Evolutionary conservation across 1,140 invertebrate species (phyloP), one percentile per base, ranked within the genome.

Genomic region (Xylocopa sonorina): DNA sequence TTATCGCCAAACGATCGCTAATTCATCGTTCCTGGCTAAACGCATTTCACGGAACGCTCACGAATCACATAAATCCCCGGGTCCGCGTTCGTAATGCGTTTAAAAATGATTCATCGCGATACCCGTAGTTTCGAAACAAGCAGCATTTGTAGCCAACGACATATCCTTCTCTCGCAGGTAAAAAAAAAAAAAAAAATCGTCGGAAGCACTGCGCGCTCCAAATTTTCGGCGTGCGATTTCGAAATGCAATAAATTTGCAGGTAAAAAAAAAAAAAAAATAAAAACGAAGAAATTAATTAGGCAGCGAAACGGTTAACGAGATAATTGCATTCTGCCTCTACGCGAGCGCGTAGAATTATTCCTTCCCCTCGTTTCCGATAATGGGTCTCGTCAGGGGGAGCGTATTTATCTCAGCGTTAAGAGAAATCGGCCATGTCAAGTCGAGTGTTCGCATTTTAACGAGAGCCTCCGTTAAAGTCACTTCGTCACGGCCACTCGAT

Each of bases 381-480:
- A 46, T 46, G 34, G n/a, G 63, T 27, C 43, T 21, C 63, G 21
- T 5, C 63, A 38, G 62, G 21, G 21, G 27, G 50, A 43, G 55
- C 74, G 82, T 82, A 85, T 88, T 89, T 89, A 88, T 87, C 87
- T 88, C 82, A 80, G 69, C 84, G 82, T 85, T 64, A 85, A 83
- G 78, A 78, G 79, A 73, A 83, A 87, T 87, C 83, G 78, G 73
- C 87, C 83, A 87, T 66, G 88, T 86, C 83, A 90, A 90, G 84
- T 89, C 87, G 63, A 88, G 87, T 90, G 89, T 89, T 89, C 87
- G 78, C 88, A 81, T 90, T 90, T 90, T 90, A 89, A 90, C 84
- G 88, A 90, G 89, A 89, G 72, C 60, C 81, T 73, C 79, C 67
- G 81, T 82, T 86, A 86, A 83, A 86, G 78, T 78, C 78, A 73